These are phyloP conservation scores for Patella caerulea DNA, from an alignment of 2,888 invertebrate species.

Conservation along the genomic window DNA sequence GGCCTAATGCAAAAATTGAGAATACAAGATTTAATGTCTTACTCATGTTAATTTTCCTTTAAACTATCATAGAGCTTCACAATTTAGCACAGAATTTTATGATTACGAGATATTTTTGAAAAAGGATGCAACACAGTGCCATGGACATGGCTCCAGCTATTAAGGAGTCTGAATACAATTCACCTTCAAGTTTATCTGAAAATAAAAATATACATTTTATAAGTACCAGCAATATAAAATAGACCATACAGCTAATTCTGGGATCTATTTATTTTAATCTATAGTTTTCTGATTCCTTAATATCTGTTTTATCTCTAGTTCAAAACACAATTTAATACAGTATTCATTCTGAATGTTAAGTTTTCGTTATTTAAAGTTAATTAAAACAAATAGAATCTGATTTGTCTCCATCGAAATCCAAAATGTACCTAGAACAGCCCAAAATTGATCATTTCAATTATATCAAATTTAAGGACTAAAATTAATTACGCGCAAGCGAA, in stretches of 20 bases:
- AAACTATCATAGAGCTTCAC: background rate
- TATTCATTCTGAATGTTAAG: conserved; percentile 19
- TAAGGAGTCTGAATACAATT: conserved; percentile 69
- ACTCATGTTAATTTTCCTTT: background rate
- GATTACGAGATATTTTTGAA: background rate
- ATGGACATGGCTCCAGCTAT: conserved; percentile 91
- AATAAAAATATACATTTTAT: background rate
- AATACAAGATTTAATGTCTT: no score
- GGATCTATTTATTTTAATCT: no score
- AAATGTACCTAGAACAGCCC: no score
- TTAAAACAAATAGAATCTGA: no score
- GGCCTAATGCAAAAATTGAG: no score
- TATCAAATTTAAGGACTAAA: no score
- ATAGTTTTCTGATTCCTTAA: no score
- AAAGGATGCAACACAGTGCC: conserved; percentile 87
- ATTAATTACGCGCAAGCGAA: no score
- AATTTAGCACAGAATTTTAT: background rate
- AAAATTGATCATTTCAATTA: background rate
- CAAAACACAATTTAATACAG: conserved; percentile 9
- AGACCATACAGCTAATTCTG: no score
- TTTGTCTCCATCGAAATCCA: no score
- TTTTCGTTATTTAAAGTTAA: conserved; percentile 14
- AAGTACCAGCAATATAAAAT: background rate
- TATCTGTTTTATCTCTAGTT: background rate
- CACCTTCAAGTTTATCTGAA: conserved; percentile 53